phyloP scores from a whole-genome alignment of 2,113 vertebrate genomes.

The Pseudopodoces humilis region DNA sequence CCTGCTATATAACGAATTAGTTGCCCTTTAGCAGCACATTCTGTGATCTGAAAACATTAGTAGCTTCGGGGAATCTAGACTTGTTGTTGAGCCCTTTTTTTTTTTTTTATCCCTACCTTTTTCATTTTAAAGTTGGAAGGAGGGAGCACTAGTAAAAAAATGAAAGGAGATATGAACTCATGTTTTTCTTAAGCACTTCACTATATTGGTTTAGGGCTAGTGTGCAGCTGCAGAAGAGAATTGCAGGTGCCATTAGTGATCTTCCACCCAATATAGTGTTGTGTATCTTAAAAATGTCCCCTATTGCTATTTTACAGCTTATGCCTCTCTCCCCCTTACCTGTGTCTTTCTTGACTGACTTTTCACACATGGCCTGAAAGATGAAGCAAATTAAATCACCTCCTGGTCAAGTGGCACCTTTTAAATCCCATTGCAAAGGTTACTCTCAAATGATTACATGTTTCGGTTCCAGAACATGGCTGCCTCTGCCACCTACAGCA shows the following conservation, averaged over 20 bases:
- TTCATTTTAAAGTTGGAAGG: neutral
- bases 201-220: neutral
- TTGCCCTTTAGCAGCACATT: neutral
- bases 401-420: neutral
- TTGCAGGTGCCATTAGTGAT: rapidly evolving
- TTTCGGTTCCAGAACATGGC: neutral
- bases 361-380: neutral
- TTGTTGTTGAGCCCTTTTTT: neutral
- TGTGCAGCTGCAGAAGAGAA: neutral
- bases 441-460: neutral
- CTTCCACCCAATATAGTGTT: neutral
- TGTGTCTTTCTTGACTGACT: neutral
- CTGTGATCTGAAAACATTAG: neutral
- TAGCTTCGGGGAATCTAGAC: neutral
- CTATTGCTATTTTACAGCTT: neutral
- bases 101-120: neutral
- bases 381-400: neutral
- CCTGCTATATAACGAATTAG: neutral
- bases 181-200: neutral
- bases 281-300: neutral
- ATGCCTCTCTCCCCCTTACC: neutral
- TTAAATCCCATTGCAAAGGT: rapidly evolving
- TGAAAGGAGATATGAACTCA: neutral
- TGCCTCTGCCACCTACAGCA: neutral
- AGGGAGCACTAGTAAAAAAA: neutral